Base-by-base conservation (phyloP, 92 coral and sea anemone genomes). In the Porites divaricata region DNA sequence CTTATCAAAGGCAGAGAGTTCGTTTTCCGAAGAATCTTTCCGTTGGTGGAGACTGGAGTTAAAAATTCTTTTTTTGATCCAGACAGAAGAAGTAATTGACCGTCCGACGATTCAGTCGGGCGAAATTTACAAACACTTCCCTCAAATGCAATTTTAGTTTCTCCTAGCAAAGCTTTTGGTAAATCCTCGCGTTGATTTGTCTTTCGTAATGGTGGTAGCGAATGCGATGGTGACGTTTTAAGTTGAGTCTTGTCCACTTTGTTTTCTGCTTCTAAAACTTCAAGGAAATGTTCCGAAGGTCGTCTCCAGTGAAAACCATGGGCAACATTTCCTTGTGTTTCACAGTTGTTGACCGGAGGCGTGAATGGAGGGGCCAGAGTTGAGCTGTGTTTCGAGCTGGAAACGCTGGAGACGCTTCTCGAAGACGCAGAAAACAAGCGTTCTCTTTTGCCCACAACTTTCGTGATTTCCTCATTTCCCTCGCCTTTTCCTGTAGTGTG, bases 211-310 rank as follows among this genome's bases (percentile, higher is more conserved):
- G 82, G 82, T 49, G 88, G 88, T 21, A 76, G 48, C 19, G 75
- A 67, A 4, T 74, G 63, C 2, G 81, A 53, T 26, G 79, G 63
- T 50, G 9, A n/a, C 6, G 64, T 58, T 26, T 84, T 84, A 53
- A 82, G 83, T 13, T 75, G 56, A 2, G 75, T 35, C 22, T 53
- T 45, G 2, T 21, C 50, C 41, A 8, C 14, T 53, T 76, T 75
- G 19, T 84, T 48, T 35, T 35, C 7, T 28, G 67, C 74, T 11
- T 45, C 87, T 52, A 84, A 16, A 11, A 84, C 88, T 20, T 84
- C 88, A 35, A 84, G 82, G 41, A 74, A 84, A 75, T 84, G 88
- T 12, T 84, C 88, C 9, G 88, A 84, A 53, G 88, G 88, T 54
- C 88, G 21, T 35, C 88, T 63, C 1, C 26, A 51, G 20, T 63